Percentiles rank a stretch among this genome's conserved stretches.
Evolutionary conservation across 1,140 invertebrate species (phyloP).

Genomic region (Euura saliciscinereae): DNA sequence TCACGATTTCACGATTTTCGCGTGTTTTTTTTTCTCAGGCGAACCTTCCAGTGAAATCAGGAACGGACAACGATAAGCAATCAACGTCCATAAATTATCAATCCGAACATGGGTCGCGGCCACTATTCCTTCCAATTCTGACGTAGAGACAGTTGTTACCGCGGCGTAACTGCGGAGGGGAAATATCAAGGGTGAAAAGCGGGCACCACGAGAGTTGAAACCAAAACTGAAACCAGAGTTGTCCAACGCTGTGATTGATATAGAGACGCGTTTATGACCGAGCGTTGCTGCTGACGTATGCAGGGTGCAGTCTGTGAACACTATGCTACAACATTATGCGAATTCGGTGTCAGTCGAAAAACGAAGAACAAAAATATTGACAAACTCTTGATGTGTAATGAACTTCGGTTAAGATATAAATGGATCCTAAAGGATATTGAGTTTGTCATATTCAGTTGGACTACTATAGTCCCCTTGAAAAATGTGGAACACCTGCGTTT

Average conservation of each 20-base stretch:
- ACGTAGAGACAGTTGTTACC: slow-evolving; percentile 20
- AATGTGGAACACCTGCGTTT: too few species aligned
- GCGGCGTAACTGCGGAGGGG: slow-evolving; percentile 14
- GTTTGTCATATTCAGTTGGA: too few species aligned
- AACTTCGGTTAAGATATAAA: too few species aligned
- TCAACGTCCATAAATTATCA: slow-evolving; percentile 62
- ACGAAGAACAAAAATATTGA: too few species aligned
- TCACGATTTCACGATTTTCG: background rate
- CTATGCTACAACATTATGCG: background rate
- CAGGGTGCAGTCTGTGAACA: background rate
- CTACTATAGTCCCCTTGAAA: too few species aligned
- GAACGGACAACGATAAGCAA: slow-evolving; percentile 40
- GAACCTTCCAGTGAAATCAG: too few species aligned
- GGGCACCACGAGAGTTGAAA: slow-evolving; percentile 44
- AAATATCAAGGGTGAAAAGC: slow-evolving; percentile 36
- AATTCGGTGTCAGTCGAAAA: too few species aligned
- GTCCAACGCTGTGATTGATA: slow-evolving; percentile 52
- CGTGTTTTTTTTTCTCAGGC: too few species aligned
- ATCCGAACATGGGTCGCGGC: slow-evolving; percentile 54
- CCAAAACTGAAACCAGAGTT: slow-evolving; percentile 29
- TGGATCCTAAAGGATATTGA: too few species aligned
- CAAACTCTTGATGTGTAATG: too few species aligned
- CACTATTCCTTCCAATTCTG: slow-evolving; percentile 3
- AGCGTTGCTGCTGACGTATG: background rate
- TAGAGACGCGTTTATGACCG: slow-evolving; percentile 50